Evolutionary conservation across 1,140 invertebrate species (phyloP).

Genomic region (Ladona fulva): DNA sequence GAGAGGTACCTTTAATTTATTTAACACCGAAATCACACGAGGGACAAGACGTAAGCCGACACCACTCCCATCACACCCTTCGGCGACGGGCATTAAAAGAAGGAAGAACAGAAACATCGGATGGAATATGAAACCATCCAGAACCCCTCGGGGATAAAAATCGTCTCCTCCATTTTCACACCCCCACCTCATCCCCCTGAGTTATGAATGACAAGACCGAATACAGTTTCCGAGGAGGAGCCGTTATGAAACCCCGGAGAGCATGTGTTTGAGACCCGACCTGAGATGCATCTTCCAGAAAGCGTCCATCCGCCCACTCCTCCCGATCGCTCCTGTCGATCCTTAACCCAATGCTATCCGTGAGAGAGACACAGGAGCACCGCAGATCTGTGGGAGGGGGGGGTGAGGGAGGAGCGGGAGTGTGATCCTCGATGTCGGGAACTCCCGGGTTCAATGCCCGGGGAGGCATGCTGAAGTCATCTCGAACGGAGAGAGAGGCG

Average conservation of each 20-base stretch:
- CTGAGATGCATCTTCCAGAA: not conserved
- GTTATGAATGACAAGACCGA: not conserved
- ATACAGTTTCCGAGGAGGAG: not conserved
- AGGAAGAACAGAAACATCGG: too few relatives aligned
- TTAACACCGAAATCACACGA: too few relatives aligned
- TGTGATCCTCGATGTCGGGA: not conserved
- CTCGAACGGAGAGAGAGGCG: not conserved
- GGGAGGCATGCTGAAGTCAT: not conserved
- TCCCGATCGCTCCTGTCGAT: not conserved
- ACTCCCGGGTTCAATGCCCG: conserved; percentile 1
- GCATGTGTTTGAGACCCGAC: not conserved
- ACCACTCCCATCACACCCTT: too few relatives aligned
- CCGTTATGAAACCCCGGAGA: conserved; percentile 2
- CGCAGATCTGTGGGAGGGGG: not conserved
- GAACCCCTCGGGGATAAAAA: too few relatives aligned
- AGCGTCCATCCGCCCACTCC: not conserved
- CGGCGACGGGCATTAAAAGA: too few relatives aligned
- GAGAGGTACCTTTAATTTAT: too few relatives aligned
- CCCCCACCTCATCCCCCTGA: not conserved
- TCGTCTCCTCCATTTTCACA: not conserved
- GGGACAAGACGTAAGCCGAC: too few relatives aligned
- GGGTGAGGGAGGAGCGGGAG: not conserved
- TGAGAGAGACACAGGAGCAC: not conserved
- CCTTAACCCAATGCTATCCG: not conserved
- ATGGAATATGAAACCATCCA: too few relatives aligned